phyloP scores from a whole-genome alignment of 2,113 vertebrate genomes.

The Aegotheles bennettii region DNA sequence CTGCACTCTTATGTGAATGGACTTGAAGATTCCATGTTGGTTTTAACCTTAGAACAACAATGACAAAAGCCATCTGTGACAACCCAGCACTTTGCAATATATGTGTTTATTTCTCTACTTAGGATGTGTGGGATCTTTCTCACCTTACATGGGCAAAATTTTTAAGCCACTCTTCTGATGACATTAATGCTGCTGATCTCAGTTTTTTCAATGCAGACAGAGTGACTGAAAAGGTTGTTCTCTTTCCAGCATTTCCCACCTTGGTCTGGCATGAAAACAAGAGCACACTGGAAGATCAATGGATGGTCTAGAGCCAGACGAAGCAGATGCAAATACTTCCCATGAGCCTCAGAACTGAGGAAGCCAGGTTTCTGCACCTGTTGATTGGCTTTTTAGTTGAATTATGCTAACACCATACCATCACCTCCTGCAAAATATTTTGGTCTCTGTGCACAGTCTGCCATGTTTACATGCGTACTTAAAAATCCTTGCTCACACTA shows the following conservation, averaged over 20 bases:
- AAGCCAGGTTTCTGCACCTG: neutral
- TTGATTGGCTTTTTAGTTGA: neutral
- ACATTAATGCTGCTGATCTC: neutral
- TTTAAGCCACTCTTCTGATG: neutral
- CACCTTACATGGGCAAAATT: neutral
- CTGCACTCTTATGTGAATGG: neutral
- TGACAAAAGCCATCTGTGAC: neutral
- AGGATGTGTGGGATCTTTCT: neutral
- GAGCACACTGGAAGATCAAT: neutral
- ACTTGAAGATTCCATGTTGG: neutral
- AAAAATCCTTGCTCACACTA: neutral
- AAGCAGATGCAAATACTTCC: neutral
- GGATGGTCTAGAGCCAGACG: neutral
- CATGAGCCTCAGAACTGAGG: neutral
- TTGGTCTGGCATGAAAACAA: neutral
- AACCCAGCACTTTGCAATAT: neutral
- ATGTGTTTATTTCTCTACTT: neutral
- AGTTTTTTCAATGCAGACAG: neutral
- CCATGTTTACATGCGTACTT: neutral
- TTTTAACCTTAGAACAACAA: neutral
- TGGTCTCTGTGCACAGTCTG: neutral
- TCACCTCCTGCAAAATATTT: neutral
- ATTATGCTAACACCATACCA: neutral
- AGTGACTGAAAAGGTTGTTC: neutral
- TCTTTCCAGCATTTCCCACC: neutral